phyloP scores from a whole-genome alignment of 2,888 invertebrate species.

The Osedax frankpressi region DNA sequence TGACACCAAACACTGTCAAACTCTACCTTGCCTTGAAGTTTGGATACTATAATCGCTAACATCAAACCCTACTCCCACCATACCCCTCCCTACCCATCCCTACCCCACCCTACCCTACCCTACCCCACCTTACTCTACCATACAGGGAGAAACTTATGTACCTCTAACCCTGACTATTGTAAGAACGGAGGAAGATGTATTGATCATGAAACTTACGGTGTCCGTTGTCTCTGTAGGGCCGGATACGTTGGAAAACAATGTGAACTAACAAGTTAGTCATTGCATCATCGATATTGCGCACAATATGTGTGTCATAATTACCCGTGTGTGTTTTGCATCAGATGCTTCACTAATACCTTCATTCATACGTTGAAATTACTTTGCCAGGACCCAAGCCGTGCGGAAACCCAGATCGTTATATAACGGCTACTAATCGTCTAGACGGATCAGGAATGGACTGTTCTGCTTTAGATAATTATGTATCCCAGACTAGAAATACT shows the following conservation, averaged over 20 bases:
- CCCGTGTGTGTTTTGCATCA: not conserved
- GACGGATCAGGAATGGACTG: not conserved
- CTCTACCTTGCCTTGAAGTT: too few relatives aligned
- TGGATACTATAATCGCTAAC: too few relatives aligned
- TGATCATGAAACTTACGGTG: not conserved
- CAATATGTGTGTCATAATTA: not conserved
- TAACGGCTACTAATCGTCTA: not conserved
- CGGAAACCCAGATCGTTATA: not conserved
- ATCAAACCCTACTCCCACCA: too few relatives aligned
- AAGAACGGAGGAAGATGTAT: constrained; percentile 3
- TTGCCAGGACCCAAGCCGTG: constrained; percentile 3
- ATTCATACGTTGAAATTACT: too few relatives aligned
- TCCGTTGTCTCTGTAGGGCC: not conserved
- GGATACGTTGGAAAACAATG: constrained; percentile 8
- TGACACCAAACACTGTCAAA: too few relatives aligned
- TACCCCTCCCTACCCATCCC: too few relatives aligned
- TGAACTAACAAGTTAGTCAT: constrained; percentile 1
- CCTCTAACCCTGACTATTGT: not conserved
- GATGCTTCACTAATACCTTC: not conserved
- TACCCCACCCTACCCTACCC: too few relatives aligned
- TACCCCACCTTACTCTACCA: too few relatives aligned
- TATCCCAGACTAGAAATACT: not conserved
- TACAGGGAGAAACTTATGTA: not conserved
- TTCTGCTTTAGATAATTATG: not conserved
- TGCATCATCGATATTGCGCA: not conserved